Evolutionary conservation across 2,888 invertebrate genomes (phyloP).

Genomic region (Rhogogaster chlorosoma): DNA sequence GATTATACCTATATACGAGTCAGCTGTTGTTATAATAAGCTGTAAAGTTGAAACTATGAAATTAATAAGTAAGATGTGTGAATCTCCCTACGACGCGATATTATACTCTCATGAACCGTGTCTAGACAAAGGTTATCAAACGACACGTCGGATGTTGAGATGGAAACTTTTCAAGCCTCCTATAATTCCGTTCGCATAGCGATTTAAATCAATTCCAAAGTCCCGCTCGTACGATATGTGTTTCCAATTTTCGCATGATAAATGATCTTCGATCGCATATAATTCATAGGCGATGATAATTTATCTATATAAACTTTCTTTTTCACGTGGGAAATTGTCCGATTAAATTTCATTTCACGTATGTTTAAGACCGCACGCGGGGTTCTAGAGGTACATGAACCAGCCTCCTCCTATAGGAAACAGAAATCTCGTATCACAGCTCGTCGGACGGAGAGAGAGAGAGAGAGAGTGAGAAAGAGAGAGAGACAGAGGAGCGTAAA

Average conservation of each 20-base stretch:
- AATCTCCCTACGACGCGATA: background rate
- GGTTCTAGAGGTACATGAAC: conserved; percentile 27
- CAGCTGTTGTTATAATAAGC: conserved; percentile 11
- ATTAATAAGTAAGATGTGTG: too few species aligned
- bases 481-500: background rate
- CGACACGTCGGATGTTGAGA: background rate
- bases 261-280: too few species aligned
- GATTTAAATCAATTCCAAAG: too few species aligned
- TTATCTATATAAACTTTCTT: background rate
- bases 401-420: background rate
- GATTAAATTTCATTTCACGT: background rate
- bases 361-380: background rate
- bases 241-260: too few species aligned
- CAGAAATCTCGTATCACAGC: conserved; percentile 28
- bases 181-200: too few species aligned
- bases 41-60: too few species aligned
- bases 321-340: background rate
- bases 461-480: background rate
- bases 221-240: too few species aligned
- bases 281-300: too few species aligned
- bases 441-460: background rate
- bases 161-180: conserved; percentile 14
- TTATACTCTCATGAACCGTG: background rate
- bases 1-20: background rate
- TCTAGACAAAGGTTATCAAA: conserved; percentile 41